Base-by-base conservation (phyloP, 2,797 vertebrate genomes). In the Sebastes oblongus region DNA sequence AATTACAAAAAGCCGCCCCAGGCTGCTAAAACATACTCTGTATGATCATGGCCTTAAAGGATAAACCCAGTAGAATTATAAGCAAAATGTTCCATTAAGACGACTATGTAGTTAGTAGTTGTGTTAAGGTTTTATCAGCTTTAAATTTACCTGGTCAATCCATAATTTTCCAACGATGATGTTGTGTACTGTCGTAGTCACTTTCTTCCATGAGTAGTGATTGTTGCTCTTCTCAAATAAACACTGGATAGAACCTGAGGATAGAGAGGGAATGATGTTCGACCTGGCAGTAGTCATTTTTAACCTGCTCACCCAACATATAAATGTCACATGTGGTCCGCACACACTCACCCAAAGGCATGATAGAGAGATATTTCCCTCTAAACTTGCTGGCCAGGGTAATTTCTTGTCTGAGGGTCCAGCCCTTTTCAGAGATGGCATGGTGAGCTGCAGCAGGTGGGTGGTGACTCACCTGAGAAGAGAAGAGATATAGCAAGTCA, bases 181-280 rank as follows among this genome's bases (percentile, higher is more conserved):
- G 93, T 99, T 99, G 93, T 99, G 98, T 25, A 99, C 97, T 0
- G 98, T 99, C 50, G 98, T 99, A 2, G 97, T 99, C 60, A 99
- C 98, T 81, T 99, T 99, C 81, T 99, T 99, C 98, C 98, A 99
- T 6, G 96, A 96, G 92, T 99, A 99, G 88, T 99, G 98, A 93
- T 98, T 96, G 90, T 96, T 96, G 0, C 96, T 97, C 18, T 97
- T 97, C 12, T 96, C 96, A 95, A 98, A 99, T 77, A 98, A 84
- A 91, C 98, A 99, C 89, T 99, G 98, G 92, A 99, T 99, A 74
- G 97, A 97, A 73, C 98, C 98, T 99, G 88, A 1, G 18, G 52
- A 58, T 42, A 65, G 54, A 88, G 24, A 77, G 16, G 13, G 8
- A 61, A 24, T 30, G 1, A 39, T 8, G 25, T 74, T 66, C 14